Evolutionary conservation across 2,113 vertebrate genomes (phyloP), one percentile per base, ranked within the genome.

Genomic region (Delphinapterus leucas): DNA sequence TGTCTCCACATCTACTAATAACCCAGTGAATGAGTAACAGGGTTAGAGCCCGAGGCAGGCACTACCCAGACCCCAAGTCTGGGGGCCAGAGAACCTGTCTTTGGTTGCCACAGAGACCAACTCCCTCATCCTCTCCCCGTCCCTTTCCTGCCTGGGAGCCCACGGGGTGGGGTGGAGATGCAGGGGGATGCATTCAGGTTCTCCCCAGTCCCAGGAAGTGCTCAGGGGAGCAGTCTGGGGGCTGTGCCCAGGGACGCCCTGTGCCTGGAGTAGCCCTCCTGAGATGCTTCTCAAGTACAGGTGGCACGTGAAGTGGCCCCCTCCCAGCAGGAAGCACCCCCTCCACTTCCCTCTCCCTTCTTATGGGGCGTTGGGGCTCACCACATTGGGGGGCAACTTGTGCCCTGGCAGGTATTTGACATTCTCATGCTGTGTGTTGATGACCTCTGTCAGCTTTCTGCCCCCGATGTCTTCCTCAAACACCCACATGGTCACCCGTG

Each of bases 321-420:
- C n/a, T 65, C 63, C 70, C 11, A 4, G 23, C 20, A 61, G 65
- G 67, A 60, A 38, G 20, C 38, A 41, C 28, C 47, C n/a, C n/a
- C 23, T 58, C 63, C 13, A 10, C 33, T 36, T 84, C 44, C 71
- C 71, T 38, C 20, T 58, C 55, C 7, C 18, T 61, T 38, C 41
- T 33, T 76, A 49, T 8, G 28, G 63, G 53, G 28, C 61, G 36
- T 38, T 36, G 74, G 36, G 21, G 87, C 99, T 99, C 98, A 99
- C 99, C 99, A 99, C 99, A 3, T 99, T 99, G 97, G 98, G 93
- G 41, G 99, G 99, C 98, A 99, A 99, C 98, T 99, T 99, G 98
- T 99, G 99, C 74, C 99, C 99, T 0, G 99, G 99, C 95, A 99
- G 99, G 97, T 99, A 99, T 95, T 99, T 99, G 97, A 99, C 98